Evolutionary conservation across 2,113 vertebrate genomes (phyloP).

Genomic region (Hippocampus mohnikei): DNA sequence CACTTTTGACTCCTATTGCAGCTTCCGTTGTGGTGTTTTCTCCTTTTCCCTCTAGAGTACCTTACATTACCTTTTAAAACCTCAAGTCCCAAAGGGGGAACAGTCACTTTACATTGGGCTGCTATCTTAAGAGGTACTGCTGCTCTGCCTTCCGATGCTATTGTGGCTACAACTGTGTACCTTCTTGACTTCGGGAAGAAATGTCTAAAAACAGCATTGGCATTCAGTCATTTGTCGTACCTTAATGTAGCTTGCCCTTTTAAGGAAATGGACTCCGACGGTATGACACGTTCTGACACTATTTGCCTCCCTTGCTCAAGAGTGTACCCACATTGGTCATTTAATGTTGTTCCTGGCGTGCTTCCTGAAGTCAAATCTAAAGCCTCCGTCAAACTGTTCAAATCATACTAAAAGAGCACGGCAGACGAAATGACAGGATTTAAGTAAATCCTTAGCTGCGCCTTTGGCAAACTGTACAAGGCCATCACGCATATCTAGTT

Average conservation of each 20-base stretch:
- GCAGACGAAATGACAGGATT: conserved; percentile 52
- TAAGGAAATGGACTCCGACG: neutral
- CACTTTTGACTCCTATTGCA: conserved; percentile 13
- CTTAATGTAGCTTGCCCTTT: neutral
- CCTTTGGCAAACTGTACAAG: conserved; percentile 33
- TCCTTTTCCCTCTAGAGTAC: conserved; percentile 4
- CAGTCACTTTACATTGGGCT: neutral
- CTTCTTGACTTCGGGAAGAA: neutral
- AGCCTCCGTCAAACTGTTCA: conserved; percentile 42
- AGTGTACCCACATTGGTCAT: neutral
- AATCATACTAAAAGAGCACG: conserved; percentile 40
- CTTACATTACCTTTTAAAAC: conserved; percentile 2
- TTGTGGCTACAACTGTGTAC: neutral
- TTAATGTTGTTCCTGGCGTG: conserved; percentile 20
- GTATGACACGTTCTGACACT: conserved; percentile 15
- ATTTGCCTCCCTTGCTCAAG: neutral
- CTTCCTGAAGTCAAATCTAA: conserved; percentile 35
- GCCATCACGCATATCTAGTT: conserved; percentile 16
- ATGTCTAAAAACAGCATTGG: neutral
- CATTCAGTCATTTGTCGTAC: neutral
- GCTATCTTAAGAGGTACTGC: neutral
- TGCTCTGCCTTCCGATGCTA: neutral
- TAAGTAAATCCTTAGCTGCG: conserved; percentile 53
- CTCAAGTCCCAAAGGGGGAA: neutral
- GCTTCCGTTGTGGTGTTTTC: conserved; percentile 19